Evolutionary conservation across 2,797 vertebrate genomes (phyloP), one percentile per base, ranked within the genome.

Genomic region (Pterois miles): DNA sequence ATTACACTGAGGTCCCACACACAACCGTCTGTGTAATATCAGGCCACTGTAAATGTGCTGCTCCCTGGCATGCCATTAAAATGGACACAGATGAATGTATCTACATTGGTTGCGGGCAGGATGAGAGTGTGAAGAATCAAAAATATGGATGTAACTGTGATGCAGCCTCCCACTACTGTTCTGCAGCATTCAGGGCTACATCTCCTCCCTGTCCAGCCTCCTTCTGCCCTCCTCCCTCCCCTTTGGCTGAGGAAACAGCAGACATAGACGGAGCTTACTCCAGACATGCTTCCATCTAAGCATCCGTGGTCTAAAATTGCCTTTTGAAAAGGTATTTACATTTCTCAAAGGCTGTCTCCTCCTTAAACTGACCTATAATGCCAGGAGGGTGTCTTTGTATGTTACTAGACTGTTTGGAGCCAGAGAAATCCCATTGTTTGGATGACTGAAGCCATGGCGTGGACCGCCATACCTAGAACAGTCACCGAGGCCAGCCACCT

Each of bases 71-170:
- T 82, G 80, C 85, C 81, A 93, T 93, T 92, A 93, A 90, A 89
- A 84, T 90, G 86, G 92, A 93, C 90, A 88, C 91, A 93, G 91
- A 93, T 88, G 88, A 91, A 93, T 91, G 89, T 92, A 74, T 84
- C 83, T 83, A 89, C 92, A 93, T 86, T 85, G 89, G 88, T 83
- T 84, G 77, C 46, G 60, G 38, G 70, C 81, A 78, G 78, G 76
- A 83, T 79, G 84, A 83, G 84, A 82, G 84, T 81, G 85, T 88
- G 78, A 83, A 88, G 81, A 88, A 90, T 89, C 84, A 72, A 83
- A 63, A 89, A 88, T 88, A 84, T 75, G 84, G 84, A 90, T 83
- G 82, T 71, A 86, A 82, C 54, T 25, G 62, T 71, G 74, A 87
- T 81, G 85, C 86, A 86, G 75, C 80, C 81, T 90, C 84, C 84